Base-by-base conservation (phyloP, 2,888 invertebrate species). In the Drepana falcataria region DNA sequence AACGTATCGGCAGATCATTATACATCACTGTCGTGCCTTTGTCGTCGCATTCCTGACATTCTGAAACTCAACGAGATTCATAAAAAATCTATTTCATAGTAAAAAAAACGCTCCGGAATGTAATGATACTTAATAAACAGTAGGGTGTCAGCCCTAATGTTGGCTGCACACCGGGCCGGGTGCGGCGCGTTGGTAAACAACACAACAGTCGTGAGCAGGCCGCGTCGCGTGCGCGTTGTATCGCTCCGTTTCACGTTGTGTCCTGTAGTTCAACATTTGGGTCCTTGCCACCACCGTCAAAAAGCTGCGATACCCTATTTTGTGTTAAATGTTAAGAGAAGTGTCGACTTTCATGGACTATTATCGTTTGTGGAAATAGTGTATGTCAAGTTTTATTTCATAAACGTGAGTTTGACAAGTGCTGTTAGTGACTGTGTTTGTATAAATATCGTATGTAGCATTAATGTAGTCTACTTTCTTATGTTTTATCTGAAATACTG, bases 161-260 rank as follows among this genome's bases (percentile, higher is more conserved):
- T 72, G 75, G 75, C 75, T 76, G 80, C 82, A 77, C 75, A 77
- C 75, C 69, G 69, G 69, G 68, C 74, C 67, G 69, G 61, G 64
- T 69, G 70, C 65, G 56, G 57, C 58, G 66, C 73, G 75, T 76
- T 75, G 69, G 81, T 77, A 80, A 79, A 82, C 56, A 73, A 74
- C 76, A 75, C 56, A 73, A 74, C 76, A 75, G 81, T 85, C 78
- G 78, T 71, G 67, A 73, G 71, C 78, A 71, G 79, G 68, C 71
- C 74, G 77, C 73, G 78, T 68, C 70, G 77, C 79, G 84, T 72
- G 81, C 73, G 73, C 79, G 77, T 79, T 76, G 81, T 68, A 66
- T 37, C 64, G 69, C 65, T 61, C 62, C 44, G 44, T 44, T 9
- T 1, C 44, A 44, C 44, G 9, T 37, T 9, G 9, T 9, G 9